A percentile compares a stretch with the other conserved stretches of the same genome.
Conservation (phyloP, 2,113 vertebrate species). For the Planiliza haematocheilus region DNA sequence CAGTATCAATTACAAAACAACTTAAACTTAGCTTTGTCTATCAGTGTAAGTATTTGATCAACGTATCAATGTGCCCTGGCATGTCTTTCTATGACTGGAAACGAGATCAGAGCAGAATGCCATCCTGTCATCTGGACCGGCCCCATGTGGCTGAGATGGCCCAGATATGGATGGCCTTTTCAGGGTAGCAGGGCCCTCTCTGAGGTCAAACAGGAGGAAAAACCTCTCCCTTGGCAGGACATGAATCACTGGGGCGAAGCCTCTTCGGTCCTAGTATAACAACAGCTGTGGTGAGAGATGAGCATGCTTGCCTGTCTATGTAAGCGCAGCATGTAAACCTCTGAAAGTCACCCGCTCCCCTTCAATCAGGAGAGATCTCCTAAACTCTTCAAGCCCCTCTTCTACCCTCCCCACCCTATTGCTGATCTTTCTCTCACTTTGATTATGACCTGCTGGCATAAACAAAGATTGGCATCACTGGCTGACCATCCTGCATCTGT, state of each 20-base stretch:
- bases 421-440: conserved; percentile 60
- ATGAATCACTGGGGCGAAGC: conserved; percentile 73
- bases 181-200: conserved; percentile 56
- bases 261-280: conserved; percentile 68
- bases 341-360: conserved; percentile 69
- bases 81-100: conserved; percentile 55
- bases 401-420: conserved; percentile 21
- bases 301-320: conserved; percentile 68
- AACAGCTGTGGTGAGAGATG: conserved; percentile 80
- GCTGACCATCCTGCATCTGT: conserved; percentile 70
- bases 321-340: conserved; percentile 62
- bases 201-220: conserved; percentile 78
- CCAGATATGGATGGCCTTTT: conserved; percentile 54
- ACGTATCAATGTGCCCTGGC: conserved; percentile 31
- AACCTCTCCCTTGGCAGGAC: conserved; percentile 80
- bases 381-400: conserved; percentile 21
- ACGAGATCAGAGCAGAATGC: conserved; percentile 63
- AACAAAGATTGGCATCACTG: conserved; percentile 73
- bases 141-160: conserved; percentile 56
- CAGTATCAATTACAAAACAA: conserved; percentile 8
- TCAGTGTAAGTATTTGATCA: conserved; percentile 46
- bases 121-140: conserved; percentile 61
- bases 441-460: conserved; percentile 67
- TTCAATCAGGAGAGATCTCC: conserved; percentile 67
- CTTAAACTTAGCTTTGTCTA: conserved; percentile 23